These are phyloP conservation scores for Thereva unica DNA, from an alignment of 2,888 invertebrate species.

Conservation along the genomic window DNA sequence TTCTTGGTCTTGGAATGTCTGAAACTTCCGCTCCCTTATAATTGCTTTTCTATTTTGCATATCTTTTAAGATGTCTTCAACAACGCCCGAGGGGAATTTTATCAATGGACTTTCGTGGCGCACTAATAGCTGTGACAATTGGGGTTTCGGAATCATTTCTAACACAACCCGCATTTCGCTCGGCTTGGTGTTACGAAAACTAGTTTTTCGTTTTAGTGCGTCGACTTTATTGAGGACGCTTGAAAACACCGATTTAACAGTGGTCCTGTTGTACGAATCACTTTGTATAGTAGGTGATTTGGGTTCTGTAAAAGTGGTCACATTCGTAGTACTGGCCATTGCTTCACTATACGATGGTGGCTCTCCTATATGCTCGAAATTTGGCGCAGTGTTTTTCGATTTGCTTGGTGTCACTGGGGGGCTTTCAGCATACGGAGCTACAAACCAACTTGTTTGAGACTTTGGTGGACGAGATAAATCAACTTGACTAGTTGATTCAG, in stretches of 20 bases:
- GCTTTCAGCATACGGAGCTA: conserved; percentile 35
- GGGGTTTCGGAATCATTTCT: conserved; percentile 56
- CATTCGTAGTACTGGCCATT: conserved; percentile 45
- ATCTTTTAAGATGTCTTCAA: conserved; percentile 76
- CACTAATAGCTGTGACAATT: conserved; percentile 53
- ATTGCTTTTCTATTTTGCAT: conserved; percentile 74
- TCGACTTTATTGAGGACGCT: conserved; percentile 54
- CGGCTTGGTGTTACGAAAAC: conserved; percentile 49
- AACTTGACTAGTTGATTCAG: conserved; percentile 37
- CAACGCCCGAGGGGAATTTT: conserved; percentile 62
- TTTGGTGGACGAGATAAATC: conserved; percentile 49
- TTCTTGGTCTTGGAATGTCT: conserved; percentile 74
- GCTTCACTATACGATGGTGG: conserved; percentile 57
- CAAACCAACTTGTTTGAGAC: conserved; percentile 55
- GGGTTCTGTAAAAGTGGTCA: neutral
- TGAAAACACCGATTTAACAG: conserved; percentile 49
- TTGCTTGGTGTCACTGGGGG: neutral
- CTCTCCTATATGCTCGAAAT: conserved; percentile 48
- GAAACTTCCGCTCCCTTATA: conserved; percentile 71
- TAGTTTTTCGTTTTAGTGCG: conserved; percentile 53
- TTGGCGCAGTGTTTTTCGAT: conserved; percentile 46
- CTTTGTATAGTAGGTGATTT: conserved; percentile 18
- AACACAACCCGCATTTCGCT: conserved; percentile 52
- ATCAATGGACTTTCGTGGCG: conserved; percentile 56
- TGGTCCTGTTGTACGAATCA: conserved; percentile 21